Base-by-base conservation (phyloP, 2,113 vertebrate genomes). In the Oreochromis tanganicae region DNA sequence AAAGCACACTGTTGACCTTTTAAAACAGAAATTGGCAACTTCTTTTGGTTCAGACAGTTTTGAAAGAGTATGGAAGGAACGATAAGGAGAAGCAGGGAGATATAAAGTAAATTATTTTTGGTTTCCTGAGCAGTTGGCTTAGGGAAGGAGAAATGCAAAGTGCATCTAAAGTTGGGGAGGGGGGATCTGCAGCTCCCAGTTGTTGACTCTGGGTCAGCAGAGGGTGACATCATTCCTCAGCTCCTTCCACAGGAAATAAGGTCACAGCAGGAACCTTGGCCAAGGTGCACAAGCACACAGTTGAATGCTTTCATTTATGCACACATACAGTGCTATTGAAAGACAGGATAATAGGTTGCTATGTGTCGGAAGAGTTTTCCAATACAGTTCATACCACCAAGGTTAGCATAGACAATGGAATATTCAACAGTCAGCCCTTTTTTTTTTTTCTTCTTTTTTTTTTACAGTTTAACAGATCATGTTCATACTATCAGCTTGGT, bases 191-290 rank as follows among this genome's bases (percentile, higher is more conserved):
- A 81, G 38, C 2, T 13, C 82, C 52, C 83, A 88, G 79, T 93
- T 93, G 92, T 96, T 96, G 95, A 94, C 89, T 93, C 90, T 93
- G 85, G 89, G 89, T 88, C 71, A 75, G 79, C 73, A 16, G 80
- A 89, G 89, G 80, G 91, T 96, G 95, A 96, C 95, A 95, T 96
- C 95, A 97, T 92, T 90, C 80, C 86, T 89, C 82, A 43, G 87
- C 89, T 91, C 85, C 85, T 90, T 92, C 87, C 82, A 95, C 93
- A 96, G 96, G 96, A 97, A 96, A 97, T 96, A 91, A 96, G 93
- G 93, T 96, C 96, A 97, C 94, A 92, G 89, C 71, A 38, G 88
- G 95, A 95, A 91, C 88, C 87, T 85, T n/a, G 50, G 95, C 95
- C 95, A 95, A 94, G 86, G 90, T 88, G 88, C 81, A 84, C 84